Evolutionary conservation across 2,888 invertebrate genomes (phyloP).

Genomic region (Watsonalla binaria): DNA sequence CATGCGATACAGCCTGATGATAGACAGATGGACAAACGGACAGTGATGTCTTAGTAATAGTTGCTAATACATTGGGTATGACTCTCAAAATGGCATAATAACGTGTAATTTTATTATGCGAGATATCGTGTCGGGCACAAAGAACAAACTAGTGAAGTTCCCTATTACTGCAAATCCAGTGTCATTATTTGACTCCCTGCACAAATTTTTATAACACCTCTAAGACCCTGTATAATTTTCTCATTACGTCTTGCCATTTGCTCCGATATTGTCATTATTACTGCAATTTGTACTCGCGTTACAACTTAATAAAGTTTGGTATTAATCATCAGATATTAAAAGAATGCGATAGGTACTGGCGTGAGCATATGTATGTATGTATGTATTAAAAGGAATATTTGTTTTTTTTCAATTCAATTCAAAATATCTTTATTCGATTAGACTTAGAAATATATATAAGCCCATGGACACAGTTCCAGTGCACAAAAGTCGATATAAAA

Average conservation of each 20-base stretch:
- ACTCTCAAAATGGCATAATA: too few species aligned
- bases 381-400: too few species aligned
- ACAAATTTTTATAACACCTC: constrained; percentile 73
- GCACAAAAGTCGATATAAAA: too few species aligned
- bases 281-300: constrained; percentile 45
- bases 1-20: neutral
- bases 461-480: too few species aligned
- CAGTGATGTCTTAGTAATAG: too few species aligned
- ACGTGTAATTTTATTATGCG: too few species aligned
- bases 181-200: constrained; percentile 44
- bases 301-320: constrained; percentile 37
- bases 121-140: neutral
- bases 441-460: too few species aligned
- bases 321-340: constrained; percentile 16
- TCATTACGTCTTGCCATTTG: constrained; percentile 60
- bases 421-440: too few species aligned
- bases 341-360: too few species aligned
- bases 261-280: constrained; percentile 45
- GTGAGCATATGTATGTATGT: too few species aligned
- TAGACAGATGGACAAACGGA: neutral
- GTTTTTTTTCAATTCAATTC: too few species aligned
- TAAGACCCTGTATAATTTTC: constrained; percentile 74
- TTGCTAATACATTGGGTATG: neutral
- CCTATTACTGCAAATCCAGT: constrained; percentile 1
- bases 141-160: neutral